Base-by-base conservation (phyloP, 2,797 vertebrate species). In the Delichon dasypus region DNA sequence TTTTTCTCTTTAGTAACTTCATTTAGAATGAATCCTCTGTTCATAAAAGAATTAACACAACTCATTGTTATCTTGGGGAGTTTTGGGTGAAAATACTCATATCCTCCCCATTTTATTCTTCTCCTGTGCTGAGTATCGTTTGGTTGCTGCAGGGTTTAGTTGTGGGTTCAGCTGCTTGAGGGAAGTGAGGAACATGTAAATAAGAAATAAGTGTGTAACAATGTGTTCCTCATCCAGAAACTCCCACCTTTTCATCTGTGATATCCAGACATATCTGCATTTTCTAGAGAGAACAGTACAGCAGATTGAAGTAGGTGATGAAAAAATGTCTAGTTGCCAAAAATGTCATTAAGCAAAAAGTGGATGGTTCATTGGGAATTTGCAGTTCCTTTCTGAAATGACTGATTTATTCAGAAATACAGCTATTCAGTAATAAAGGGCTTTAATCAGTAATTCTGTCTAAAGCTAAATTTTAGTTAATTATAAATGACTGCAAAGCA, bases 171-270 rank as follows among this genome's bases (percentile, higher is more conserved):
- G 29, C 50, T 93, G 84, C 38, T 54, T 87, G 68, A 82, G 53
- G 85, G 61, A 92, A 82, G 42, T 5, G 0, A 74, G 50, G 27
- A 89, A 83, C 0, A 0, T 30, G 20, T 88, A 77, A 85, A 90
- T 78, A 80, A 85, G 67, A 80, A 82, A 22, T 50, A 74, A 91
- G 23, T 65, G 44, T 89, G 2, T 71, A 85, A 80, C 57, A 88
- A 30, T 42, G 74, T 88, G 72, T 73, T 93, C 60, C 36, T 92
- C 29, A 71, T 92, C 50, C 68, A 83, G 68, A 67, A 94, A 95
- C 81, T 93, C 77, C 71, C 50, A 90, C 81, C 26, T 94, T 82
- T 93, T 96, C 57, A 70, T 94, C 87, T 95, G 65, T 80, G 82
- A 29, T 81, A 85, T 61, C 47, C 68, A 85, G 57, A 87, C 91